Base-by-base conservation (phyloP, 2,797 vertebrate species). In the Sphenodon punctatus region DNA sequence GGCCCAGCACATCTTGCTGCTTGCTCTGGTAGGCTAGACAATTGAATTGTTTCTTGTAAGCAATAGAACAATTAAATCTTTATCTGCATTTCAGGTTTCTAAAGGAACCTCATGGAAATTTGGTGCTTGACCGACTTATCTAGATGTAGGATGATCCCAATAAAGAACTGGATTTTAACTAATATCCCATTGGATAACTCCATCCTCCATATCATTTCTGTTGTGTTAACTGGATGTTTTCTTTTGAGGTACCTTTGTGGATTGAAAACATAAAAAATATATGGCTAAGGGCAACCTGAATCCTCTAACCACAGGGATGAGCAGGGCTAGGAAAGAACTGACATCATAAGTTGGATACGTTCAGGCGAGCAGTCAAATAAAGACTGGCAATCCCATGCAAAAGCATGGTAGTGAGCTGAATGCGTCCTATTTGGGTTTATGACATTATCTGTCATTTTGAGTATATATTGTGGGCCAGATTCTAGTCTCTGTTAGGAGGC, bases 71-170 rank as follows among this genome's bases (percentile, higher is more conserved):
- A n/a, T n/a, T n/a, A n/a, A n/a, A n/a, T n/a, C n/a, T n/a, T n/a
- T n/a, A n/a, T n/a, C n/a, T n/a, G n/a, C n/a, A n/a, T n/a, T n/a
- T n/a, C n/a, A n/a, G n/a, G n/a, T n/a, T n/a, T n/a, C n/a, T n/a
- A n/a, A n/a, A n/a, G n/a, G n/a, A 84, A 91, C 88, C 68, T 78
- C 61, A 82, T 43, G 80, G 80, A 79, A 84, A 82, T 83, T 89
- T 70, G n/a, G n/a, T n/a, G n/a, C n/a, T n/a, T n/a, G n/a, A n/a
- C n/a, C n/a, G n/a, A n/a, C n/a, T n/a, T n/a, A n/a, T n/a, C 74
- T 59, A 48, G 75, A 89, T 88, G 86, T 83, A 58, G 86, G 76
- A 77, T 75, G 88, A 49, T 67, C 89, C 81, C 78, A 65, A 73
- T 7, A 73, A 86, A 73, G 70, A 73, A n/a, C n/a, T n/a, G n/a